phyloP scores from a whole-genome alignment of 53 echinoderm and acorn worm species.

The Crossaster papposus region DNA sequence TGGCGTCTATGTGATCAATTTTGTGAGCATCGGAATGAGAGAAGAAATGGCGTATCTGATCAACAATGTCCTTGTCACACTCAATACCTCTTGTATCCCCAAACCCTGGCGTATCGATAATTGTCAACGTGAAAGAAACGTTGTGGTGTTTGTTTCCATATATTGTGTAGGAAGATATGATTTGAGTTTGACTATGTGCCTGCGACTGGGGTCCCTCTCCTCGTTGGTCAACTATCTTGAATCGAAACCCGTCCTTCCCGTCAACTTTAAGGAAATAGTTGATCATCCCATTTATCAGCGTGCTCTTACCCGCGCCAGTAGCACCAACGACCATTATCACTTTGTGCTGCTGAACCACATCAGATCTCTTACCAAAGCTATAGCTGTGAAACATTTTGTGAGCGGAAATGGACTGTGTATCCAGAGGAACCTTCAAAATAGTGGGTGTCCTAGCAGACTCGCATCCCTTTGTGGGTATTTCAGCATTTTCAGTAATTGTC shows the following conservation, averaged over 20 bases:
- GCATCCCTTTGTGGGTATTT: slow-evolving; percentile 9
- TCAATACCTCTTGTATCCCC: slow-evolving; percentile 77
- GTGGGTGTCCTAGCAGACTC: slow-evolving; percentile 45
- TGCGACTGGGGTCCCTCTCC: slow-evolving; percentile 55
- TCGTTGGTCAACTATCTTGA: slow-evolving; percentile 62
- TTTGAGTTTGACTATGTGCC: slow-evolving; percentile 68
- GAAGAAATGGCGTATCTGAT: slow-evolving; percentile 71
- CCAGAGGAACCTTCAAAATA: slow-evolving; percentile 30
- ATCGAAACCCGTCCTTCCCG: slow-evolving; percentile 71
- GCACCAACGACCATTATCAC: slow-evolving; percentile 77
- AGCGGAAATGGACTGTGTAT: background rate
- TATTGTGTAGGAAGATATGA: slow-evolving; percentile 71
- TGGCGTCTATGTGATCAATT: slow-evolving; percentile 73
- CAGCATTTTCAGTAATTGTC: background rate
- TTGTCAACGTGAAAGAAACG: slow-evolving; percentile 61
- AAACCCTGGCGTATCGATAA: slow-evolving; percentile 81
- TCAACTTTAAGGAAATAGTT: slow-evolving; percentile 69
- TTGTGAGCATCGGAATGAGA: slow-evolving; percentile 34
- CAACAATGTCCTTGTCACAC: slow-evolving; percentile 69
- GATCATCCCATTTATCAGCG: slow-evolving; percentile 76
- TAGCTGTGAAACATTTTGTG: slow-evolving; percentile 36
- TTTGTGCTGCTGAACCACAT: slow-evolving; percentile 9
- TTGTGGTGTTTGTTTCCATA: slow-evolving; percentile 29
- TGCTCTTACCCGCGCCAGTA: slow-evolving; percentile 80
- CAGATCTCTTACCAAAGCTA: slow-evolving; percentile 36